Percentiles rank a stretch among this genome's conserved stretches.
phyloP scores from a whole-genome alignment of 2,888 invertebrate genomes.

The Oxystoma pomonae region DNA sequence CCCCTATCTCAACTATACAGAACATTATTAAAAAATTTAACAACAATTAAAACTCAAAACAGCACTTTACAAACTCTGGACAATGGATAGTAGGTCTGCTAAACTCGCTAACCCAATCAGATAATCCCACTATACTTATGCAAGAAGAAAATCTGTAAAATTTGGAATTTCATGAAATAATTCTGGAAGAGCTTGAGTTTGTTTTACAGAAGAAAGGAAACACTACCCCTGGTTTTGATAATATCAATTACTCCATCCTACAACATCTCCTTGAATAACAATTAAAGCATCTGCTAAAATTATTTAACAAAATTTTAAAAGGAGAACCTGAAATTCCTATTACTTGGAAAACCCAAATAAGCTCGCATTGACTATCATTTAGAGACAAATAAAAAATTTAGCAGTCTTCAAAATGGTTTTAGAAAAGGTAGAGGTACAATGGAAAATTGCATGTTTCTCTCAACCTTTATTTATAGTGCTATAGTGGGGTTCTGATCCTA shows the following conservation, averaged over 20 bases:
- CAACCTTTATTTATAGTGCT: not conserved
- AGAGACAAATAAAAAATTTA: not conserved
- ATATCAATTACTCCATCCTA: not conserved
- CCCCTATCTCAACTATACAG: not conserved
- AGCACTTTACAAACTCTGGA: not conserved
- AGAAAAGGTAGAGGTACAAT: not conserved
- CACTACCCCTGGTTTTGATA: not conserved
- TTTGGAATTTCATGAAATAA: not conserved
- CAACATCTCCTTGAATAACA: not conserved
- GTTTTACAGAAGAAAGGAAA: not conserved
- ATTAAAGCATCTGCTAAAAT: not conserved
- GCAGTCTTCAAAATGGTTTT: not conserved
- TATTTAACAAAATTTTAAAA: not conserved
- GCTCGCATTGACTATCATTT: not conserved
- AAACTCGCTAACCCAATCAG: not conserved
- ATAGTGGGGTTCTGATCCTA: conserved; percentile 6
- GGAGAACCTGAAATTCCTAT: not conserved
- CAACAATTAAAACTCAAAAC: not conserved
- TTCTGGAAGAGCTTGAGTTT: not conserved
- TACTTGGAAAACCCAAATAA: not conserved
- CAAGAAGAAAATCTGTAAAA: not conserved
- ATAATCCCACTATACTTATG: not conserved
- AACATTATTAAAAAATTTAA: not conserved
- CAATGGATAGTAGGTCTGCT: too few species aligned
- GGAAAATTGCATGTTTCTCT: not conserved